Evolutionary conservation across 2,888 invertebrate genomes (phyloP).

Genomic region (Pachycephus smyrnensis): DNA sequence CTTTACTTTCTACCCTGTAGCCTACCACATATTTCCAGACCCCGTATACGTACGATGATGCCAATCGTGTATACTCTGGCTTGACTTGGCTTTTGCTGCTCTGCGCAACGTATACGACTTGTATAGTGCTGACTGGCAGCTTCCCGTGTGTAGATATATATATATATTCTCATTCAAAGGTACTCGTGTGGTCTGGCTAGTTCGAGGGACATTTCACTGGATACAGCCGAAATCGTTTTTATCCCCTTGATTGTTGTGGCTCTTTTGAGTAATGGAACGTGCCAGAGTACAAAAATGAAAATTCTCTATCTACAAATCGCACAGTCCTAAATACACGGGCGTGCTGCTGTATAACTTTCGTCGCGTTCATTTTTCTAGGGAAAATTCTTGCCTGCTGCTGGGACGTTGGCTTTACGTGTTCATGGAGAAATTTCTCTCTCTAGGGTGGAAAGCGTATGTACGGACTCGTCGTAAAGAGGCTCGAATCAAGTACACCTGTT

Average conservation of each 20-base stretch:
- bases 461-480: conserved; percentile 39
- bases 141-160: background rate
- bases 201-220: background rate
- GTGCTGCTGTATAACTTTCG: background rate
- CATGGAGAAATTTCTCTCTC: background rate
- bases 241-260: background rate
- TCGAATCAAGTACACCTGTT: conserved; percentile 46
- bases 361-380: background rate
- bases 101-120: conserved; percentile 1
- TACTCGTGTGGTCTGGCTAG: conserved; percentile 15
- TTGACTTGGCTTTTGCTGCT: conserved; percentile 3
- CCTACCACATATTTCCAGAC: background rate
- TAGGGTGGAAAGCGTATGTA: background rate
- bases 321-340: background rate
- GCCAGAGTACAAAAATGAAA: background rate
- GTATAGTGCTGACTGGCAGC: conserved; percentile 17
- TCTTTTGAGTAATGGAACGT: background rate
- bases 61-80: background rate
- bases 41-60: background rate
- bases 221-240: background rate
- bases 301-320: background rate
- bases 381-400: background rate
- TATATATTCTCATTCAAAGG: background rate
- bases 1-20: background rate
- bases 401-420: background rate